Percentiles rank a stretch among this genome's conserved stretches.
Evolutionary conservation across 1,140 invertebrate genomes (phyloP).

Genomic region (Drosophila pandora): DNA sequence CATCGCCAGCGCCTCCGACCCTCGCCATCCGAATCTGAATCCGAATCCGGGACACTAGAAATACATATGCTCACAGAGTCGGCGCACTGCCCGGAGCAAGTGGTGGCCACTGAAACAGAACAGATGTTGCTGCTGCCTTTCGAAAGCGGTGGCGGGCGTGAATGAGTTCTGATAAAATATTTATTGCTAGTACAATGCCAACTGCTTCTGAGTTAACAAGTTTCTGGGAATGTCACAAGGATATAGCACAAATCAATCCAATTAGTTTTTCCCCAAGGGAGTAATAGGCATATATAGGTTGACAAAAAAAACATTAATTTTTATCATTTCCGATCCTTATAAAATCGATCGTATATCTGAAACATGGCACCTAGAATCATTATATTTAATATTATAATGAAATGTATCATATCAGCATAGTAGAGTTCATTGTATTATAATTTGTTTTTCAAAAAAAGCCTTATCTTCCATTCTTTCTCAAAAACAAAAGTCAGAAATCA

Average conservation of each 20-base stretch:
- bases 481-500: not conserved
- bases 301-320: not conserved
- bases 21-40: constrained; percentile 44
- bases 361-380: no score
- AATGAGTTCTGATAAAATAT: constrained; percentile 29
- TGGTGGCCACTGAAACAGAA: constrained; percentile 62
- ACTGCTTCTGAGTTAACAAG: not conserved
- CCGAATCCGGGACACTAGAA: constrained; percentile 65
- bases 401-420: no score
- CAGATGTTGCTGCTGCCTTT: constrained; percentile 52
- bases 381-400: no score
- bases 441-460: not conserved
- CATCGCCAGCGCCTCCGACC: constrained; percentile 45
- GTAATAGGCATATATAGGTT: not conserved
- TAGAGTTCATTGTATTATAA: no score
- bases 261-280: not conserved
- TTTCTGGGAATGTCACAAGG: constrained; percentile 1
- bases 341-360: no score
- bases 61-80: constrained; percentile 47
- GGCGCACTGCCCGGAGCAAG: constrained; percentile 60
- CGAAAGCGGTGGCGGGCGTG: constrained; percentile 24
- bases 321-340: no score
- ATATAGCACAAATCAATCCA: constrained; percentile 1
- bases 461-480: not conserved
- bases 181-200: constrained; percentile 3